Base-by-base conservation (phyloP, 2,113 vertebrate species). In the Lampris megalopsis region DNA sequence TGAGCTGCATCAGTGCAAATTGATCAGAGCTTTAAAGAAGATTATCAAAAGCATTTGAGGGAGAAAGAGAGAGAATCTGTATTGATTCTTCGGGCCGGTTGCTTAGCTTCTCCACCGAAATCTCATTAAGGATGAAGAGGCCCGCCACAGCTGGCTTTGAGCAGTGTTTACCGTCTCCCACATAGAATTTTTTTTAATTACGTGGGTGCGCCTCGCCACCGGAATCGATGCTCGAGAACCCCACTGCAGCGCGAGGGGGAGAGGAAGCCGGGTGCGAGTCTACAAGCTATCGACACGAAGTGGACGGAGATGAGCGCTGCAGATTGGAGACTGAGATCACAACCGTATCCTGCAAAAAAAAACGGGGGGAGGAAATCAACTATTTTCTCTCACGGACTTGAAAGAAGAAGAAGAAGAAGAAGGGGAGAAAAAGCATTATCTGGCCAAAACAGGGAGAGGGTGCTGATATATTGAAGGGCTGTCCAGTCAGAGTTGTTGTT, bases 31-130 rank as follows among this genome's bases (percentile, higher is more conserved):
- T 81, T 93, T 61, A 80, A 85, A 90, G 79, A 86, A 89, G 88
- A 92, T 93, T 91, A 93, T 93, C 89, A 93, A 92, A 93, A 88
- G 90, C 82, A 82, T 87, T 90, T 87, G 79, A 91, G 73, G 86
- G 88, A 79, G 78, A 86, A 78, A 75, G 70, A 76, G 87, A 90
- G 86, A 79, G 65, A 84, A 89, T 58, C 61, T 77, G 5, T 81
- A 94, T 93, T 81, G 93, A 94, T 93, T 84, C 58, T 61, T 50
- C 0, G 68, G 66, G 80, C 79, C 84, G 83, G 80, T 85, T 88
- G 78, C 91, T 91, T 84, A 89, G 86, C 88, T 84, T 89, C 77
- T 86, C 75, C 73, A 87, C 84, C 80, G 84, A 92, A 93, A 93
- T 90, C 90, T 93, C 83, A 92, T 92, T 93, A 92, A 91, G 83